Evolutionary conservation across 2,888 invertebrate species (phyloP), one percentile per base, ranked within the genome.

Genomic region (Dexiosoma caninum): DNA sequence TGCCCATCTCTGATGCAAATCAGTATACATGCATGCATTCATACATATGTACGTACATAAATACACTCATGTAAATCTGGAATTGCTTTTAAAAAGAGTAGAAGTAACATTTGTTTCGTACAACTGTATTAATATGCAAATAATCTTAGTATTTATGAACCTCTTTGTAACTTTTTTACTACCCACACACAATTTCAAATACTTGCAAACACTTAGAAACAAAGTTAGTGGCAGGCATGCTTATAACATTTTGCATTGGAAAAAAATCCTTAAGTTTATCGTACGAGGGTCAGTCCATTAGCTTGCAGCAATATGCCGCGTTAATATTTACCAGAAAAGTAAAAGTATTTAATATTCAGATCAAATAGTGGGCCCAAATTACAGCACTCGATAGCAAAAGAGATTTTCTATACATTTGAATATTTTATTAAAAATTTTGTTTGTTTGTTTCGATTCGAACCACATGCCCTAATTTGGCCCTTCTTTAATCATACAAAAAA

Each of bases 71-170:
- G n/a, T n/a, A n/a, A n/a, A n/a, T n/a, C n/a, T n/a, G n/a, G n/a
- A n/a, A 6, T 35, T 44, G 16, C 27, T 12, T 30, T 30, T 4
- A 9, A 49, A 49, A 23, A 32, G 7, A 40, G 14, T 53, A 53
- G 12, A 51, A 51, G 64, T 35, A 78, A 66, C 64, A 78, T 78
- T 78, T 78, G 70, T 49, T 71, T 42, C 77, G 21, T 57, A 49
- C 64, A 79, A 83, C 72, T 76, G 74, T 82, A 84, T 82, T 86
- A 88, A 87, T 88, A 87, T 88, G 88, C 88, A 88, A 87, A 88
- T 88, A 86, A 88, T 88, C 86, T 86, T 86, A 83, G 86, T 86
- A 87, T 88, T 88, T 88, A 88, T 88, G 85, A 75, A 76, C 82
- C 64, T 46, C 23, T 53, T 49, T 44, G 32, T 66, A 53, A 53